These are phyloP conservation scores for Aspidiotus rigidus DNA, from an alignment of 2,888 invertebrate genomes.

Conservation along the genomic window DNA sequence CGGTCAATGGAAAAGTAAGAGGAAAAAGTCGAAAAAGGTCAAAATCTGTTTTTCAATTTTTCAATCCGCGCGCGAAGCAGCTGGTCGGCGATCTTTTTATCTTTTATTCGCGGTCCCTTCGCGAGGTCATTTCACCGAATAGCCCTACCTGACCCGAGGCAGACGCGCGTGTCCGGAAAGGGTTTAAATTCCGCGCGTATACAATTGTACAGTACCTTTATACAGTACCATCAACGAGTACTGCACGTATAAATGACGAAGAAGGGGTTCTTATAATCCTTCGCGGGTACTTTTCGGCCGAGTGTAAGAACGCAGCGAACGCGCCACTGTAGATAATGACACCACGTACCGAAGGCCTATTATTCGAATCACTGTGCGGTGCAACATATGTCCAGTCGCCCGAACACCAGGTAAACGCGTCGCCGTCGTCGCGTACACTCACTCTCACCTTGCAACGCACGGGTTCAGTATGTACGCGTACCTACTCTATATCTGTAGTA, in stretches of 20 bases:
- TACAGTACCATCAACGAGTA: too few species aligned
- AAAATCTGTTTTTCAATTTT: conserved; percentile 28
- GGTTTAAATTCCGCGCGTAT: not conserved
- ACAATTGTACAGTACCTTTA: too few species aligned
- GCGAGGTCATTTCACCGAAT: conserved; percentile 28
- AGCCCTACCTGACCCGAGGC: conserved; percentile 30
- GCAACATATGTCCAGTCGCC: conserved; percentile 26
- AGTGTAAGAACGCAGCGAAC: not conserved
- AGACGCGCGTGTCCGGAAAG: conserved; percentile 31
- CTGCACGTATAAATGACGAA: too few species aligned
- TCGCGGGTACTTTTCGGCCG: not conserved
- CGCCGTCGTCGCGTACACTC: not conserved
- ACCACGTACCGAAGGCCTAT: not conserved
- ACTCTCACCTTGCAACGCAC: not conserved
- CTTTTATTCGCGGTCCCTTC: conserved; percentile 31
- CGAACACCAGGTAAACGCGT: conserved; percentile 17
- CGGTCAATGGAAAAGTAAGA: conserved; percentile 3
- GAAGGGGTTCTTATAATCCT: too few species aligned
- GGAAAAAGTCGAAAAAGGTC: conserved; percentile 26
- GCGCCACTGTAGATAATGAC: not conserved
- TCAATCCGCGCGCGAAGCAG: conserved; percentile 13
- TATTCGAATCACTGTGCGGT: conserved; percentile 7
- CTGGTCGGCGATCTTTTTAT: conserved; percentile 24
- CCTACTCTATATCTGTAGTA: too few species aligned
- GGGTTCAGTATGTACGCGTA: not conserved